These are phyloP conservation scores for Saxicola maurus DNA, from an alignment of 2,797 vertebrate genomes.

Conservation along the genomic window DNA sequence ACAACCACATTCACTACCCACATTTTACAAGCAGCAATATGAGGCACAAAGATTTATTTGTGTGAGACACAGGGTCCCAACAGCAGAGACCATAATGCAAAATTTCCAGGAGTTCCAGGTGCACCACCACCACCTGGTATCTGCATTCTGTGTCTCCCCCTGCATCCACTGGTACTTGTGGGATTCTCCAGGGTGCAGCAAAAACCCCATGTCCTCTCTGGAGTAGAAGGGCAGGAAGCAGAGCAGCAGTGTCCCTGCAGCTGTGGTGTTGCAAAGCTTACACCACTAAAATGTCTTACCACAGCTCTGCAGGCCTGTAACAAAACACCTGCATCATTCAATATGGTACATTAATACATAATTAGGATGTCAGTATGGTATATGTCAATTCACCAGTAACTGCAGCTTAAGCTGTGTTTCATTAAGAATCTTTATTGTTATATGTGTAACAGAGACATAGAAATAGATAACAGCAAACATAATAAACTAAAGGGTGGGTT, in stretches of 20 bases:
- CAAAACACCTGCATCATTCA: not conserved
- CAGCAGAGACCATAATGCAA: not conserved
- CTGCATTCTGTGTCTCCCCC: rapidly evolving
- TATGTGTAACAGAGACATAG: not conserved
- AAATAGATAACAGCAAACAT: not conserved
- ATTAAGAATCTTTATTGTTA: not conserved
- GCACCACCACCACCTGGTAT: not conserved
- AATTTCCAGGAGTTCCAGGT: not conserved
- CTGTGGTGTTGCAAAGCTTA: not conserved
- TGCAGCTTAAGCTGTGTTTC: not conserved
- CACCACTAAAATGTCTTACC: not conserved
- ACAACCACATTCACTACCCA: not conserved
- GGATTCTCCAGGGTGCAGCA: not conserved
- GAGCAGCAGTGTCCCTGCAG: not conserved
- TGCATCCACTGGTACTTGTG: not conserved
- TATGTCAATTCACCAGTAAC: not conserved
- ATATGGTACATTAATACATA: not conserved
- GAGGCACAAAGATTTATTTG: not conserved
- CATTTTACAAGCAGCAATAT: not conserved
- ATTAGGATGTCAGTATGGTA: not conserved
- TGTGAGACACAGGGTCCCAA: not conserved
- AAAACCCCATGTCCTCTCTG: not conserved
- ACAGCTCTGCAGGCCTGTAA: not conserved
- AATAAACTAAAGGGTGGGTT: not conserved
- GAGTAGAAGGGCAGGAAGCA: not conserved